These are phyloP conservation scores for Suillia variegata DNA, from an alignment of 2,888 invertebrate species.

Conservation along the genomic window DNA sequence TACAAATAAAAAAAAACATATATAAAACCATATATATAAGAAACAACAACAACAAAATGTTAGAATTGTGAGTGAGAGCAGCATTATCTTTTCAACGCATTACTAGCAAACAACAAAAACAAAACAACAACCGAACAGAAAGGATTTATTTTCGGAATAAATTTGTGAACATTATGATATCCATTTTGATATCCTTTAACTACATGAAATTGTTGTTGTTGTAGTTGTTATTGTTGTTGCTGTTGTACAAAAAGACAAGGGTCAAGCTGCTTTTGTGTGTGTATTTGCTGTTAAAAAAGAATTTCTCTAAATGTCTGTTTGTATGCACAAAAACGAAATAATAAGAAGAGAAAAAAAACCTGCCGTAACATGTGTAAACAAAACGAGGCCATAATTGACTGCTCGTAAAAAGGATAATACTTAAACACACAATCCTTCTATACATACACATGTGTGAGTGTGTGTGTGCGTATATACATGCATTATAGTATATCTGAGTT, in stretches of 20 bases:
- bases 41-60: background rate
- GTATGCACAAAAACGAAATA: too few relatives aligned
- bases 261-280: background rate
- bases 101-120: background rate
- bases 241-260: background rate
- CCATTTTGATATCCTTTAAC: background rate
- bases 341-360: background rate
- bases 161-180: background rate
- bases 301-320: background rate
- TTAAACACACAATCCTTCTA: background rate
- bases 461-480: background rate
- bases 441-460: background rate
- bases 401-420: conserved; percentile 15
- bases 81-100: conserved; percentile 10
- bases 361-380: conserved; percentile 5
- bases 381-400: conserved; percentile 35
- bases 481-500: too few relatives aligned
- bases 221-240: too few relatives aligned
- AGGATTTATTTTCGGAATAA: background rate
- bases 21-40: too few relatives aligned
- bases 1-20: too few relatives aligned
- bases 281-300: background rate
- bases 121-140: background rate
- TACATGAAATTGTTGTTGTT: background rate
- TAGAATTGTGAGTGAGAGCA: background rate